A percentile compares a stretch with the other conserved stretches of the same genome.
Evolutionary conservation across 23 tunicate species (phyloP).

Genomic region (Trididemnum clinides): DNA sequence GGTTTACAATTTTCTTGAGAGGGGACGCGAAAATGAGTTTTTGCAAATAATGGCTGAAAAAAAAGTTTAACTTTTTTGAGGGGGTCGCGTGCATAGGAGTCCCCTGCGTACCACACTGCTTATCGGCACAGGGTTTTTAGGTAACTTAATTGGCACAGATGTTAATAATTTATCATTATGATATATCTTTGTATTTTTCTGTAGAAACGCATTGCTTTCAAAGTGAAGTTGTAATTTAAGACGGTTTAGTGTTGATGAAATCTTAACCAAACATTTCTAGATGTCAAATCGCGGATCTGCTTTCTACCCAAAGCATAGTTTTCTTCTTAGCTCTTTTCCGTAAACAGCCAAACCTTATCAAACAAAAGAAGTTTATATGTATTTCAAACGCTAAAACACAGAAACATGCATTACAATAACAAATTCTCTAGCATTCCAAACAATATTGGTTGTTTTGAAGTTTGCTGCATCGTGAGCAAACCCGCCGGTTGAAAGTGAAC

Average conservation of each 20-base stretch:
- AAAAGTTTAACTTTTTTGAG: too few relatives aligned
- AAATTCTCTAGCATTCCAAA: not conserved
- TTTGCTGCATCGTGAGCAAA: not conserved
- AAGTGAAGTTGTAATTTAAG: too few relatives aligned
- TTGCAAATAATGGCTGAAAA: too few relatives aligned
- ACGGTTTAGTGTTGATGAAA: not conserved
- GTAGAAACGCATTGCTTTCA: not conserved
- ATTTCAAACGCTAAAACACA: too few relatives aligned
- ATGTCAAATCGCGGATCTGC: not conserved
- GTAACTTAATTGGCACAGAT: not conserved
- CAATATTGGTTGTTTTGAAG: not conserved
- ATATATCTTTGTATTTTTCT: not conserved
- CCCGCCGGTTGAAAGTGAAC: not conserved
- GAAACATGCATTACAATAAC: not conserved
- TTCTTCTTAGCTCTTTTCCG: too few relatives aligned
- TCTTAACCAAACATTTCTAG: not conserved
- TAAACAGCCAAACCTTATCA: not conserved
- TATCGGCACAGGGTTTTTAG: not conserved
- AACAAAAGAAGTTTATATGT: not conserved
- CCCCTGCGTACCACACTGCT: too few relatives aligned
- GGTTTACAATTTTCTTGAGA: too few relatives aligned
- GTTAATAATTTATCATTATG: not conserved
- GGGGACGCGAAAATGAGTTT: too few relatives aligned
- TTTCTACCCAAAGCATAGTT: too few relatives aligned
- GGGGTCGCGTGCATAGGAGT: too few relatives aligned